These are phyloP conservation scores for Melanostigma gelatinosum DNA, from an alignment of 2,113 vertebrate genomes.

Conservation along the genomic window DNA sequence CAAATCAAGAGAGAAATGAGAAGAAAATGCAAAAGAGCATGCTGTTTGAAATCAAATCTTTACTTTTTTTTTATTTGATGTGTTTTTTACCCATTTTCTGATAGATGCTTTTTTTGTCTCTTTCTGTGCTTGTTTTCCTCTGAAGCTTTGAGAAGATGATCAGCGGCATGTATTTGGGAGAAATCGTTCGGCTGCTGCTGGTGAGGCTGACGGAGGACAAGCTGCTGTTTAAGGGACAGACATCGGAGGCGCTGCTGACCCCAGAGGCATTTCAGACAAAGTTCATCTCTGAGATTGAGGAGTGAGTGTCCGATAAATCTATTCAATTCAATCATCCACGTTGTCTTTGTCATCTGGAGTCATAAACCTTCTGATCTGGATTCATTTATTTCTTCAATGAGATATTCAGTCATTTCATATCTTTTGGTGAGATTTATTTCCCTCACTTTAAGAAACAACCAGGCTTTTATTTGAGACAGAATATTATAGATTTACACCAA, in stretches of 20 bases:
- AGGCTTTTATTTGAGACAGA: not conserved
- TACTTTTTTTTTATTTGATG: not conserved
- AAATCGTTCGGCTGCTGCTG: conserved; percentile 83
- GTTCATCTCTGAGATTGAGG: conserved; percentile 83
- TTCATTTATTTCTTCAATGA: not conserved
- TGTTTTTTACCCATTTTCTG: not conserved
- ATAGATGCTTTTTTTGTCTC: not conserved
- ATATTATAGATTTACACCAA: not conserved
- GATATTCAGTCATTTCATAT: not conserved
- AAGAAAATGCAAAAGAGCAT: no score
- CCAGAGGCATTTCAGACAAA: conserved; percentile 69
- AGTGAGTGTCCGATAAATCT: conserved; percentile 69
- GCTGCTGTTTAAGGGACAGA: conserved; percentile 77
- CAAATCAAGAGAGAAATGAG: no score
- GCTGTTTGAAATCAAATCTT: not conserved
- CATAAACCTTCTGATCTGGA: not conserved
- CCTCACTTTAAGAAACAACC: not conserved
- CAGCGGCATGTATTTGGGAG: conserved; percentile 87
- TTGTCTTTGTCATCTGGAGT: not conserved
- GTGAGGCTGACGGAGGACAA: conserved; percentile 71
- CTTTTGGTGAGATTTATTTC: not conserved
- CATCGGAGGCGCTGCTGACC: conserved; percentile 50
- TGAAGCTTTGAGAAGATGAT: conserved; percentile 92
- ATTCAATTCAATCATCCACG: no score
- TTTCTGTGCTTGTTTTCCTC: not conserved